These are phyloP conservation scores for Tonatia bakeri DNA, from an alignment of 2,113 vertebrate genomes.

Conservation along the genomic window DNA sequence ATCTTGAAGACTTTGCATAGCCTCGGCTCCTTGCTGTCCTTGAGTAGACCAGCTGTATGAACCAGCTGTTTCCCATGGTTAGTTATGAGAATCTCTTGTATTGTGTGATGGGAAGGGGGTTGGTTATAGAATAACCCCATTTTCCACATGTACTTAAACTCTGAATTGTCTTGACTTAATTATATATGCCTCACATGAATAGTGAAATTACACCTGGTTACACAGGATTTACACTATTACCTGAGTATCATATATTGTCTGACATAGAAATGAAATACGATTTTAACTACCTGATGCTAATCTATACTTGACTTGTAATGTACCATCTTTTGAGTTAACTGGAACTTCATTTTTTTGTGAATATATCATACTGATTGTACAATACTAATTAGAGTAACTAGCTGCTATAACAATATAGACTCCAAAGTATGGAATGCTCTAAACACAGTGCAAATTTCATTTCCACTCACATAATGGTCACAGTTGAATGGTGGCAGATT, in stretches of 20 bases:
- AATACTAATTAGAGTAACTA: background rate
- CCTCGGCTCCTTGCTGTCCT: background rate
- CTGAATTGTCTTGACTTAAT: background rate
- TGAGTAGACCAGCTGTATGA: background rate
- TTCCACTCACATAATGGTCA: background rate
- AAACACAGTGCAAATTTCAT: background rate
- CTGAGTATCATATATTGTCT: background rate
- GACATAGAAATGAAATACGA: background rate
- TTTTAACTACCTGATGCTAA: background rate
- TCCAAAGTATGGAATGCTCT: background rate
- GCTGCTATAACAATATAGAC: background rate
- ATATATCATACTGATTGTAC: background rate
- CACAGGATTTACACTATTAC: background rate
- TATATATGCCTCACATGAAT: background rate
- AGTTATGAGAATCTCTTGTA: background rate
- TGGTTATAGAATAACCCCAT: background rate
- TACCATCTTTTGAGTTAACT: background rate
- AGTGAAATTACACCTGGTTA: background rate
- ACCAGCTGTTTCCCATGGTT: background rate
- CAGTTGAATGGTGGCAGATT: background rate
- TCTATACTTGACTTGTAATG: background rate
- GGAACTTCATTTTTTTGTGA: background rate
- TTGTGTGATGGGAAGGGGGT: background rate
- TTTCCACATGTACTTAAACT: background rate
- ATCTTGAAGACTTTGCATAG: background rate